Percentiles rank a stretch among this genome's conserved stretches.
phyloP scores from a whole-genome alignment of 2,113 vertebrate genomes.

The Coregonus clupeaformis region DNA sequence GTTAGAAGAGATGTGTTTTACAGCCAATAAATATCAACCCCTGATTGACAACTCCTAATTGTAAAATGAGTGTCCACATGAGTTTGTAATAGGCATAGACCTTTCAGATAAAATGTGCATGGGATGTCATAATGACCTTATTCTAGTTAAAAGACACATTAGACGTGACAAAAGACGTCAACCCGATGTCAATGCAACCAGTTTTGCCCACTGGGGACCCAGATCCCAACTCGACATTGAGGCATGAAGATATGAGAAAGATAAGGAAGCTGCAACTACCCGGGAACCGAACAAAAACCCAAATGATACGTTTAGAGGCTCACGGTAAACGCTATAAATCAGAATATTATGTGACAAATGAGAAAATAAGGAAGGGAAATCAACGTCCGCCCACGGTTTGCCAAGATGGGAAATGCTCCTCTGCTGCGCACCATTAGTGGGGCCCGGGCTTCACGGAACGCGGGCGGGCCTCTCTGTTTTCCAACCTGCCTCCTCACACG shows the following conservation, averaged over 20 bases:
- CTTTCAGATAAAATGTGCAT: no score
- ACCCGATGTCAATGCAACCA: no score
- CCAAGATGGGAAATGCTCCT: neutral
- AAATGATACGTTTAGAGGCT: neutral
- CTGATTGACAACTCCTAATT: no score
- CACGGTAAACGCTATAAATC: neutral
- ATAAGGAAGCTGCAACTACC: neutral
- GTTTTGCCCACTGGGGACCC: no score
- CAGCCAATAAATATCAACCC: no score
- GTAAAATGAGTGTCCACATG: no score
- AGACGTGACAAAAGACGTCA: no score
- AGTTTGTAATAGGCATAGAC: no score
- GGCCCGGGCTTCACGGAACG: slow-evolving; percentile 4
- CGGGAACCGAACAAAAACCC: neutral
- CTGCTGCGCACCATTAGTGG: neutral
- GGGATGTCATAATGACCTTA: no score
- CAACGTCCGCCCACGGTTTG: neutral
- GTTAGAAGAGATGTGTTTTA: no score
- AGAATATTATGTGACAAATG: neutral
- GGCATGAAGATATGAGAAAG: neutral
- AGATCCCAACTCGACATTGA: neutral
- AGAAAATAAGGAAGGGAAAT: neutral
- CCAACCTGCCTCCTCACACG: neutral
- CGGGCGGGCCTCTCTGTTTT: neutral
- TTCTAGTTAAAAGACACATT: no score